Conservation (phyloP, 2,888 invertebrate species). For the Alsophila aescularia region DNA sequence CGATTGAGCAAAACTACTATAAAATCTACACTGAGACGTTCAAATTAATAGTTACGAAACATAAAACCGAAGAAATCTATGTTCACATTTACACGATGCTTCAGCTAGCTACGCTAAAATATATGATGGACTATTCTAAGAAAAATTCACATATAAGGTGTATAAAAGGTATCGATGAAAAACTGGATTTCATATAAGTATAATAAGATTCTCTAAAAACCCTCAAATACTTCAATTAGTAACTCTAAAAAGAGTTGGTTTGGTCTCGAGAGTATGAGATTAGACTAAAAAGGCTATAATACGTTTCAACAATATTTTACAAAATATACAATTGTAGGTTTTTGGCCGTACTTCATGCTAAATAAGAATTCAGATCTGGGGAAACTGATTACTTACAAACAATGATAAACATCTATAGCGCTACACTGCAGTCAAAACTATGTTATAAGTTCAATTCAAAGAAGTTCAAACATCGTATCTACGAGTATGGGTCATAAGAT, state of each 20-base stretch:
- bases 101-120: slow-evolving; percentile 63
- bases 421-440: slow-evolving; percentile 12
- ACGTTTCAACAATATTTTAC: slow-evolving; percentile 75
- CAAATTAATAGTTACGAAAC: slow-evolving; percentile 47
- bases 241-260: slow-evolving; percentile 76
- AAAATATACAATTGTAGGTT: slow-evolving; percentile 67
- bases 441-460: too few relatives aligned
- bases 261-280: slow-evolving; percentile 81
- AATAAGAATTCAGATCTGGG: slow-evolving; percentile 23
- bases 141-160: slow-evolving; percentile 72
- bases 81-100: slow-evolving; percentile 46
- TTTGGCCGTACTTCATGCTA: slow-evolving; percentile 29
- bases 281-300: slow-evolving; percentile 67
- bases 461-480: too few relatives aligned
- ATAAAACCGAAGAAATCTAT: slow-evolving; percentile 40
- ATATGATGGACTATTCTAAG: slow-evolving; percentile 67
- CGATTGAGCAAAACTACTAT: slow-evolving; percentile 72
- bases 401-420: slow-evolving; percentile 13
- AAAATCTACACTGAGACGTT: slow-evolving; percentile 54
- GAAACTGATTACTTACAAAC: slow-evolving; percentile 6
- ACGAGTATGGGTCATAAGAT: too few relatives aligned
- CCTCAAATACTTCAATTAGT: slow-evolving; percentile 67
- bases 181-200: slow-evolving; percentile 72
- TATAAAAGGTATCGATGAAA: slow-evolving; percentile 76
- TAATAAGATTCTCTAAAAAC: slow-evolving; percentile 73